Conservation (phyloP, 2,888 invertebrate genomes). For the Achlya flavicornis region DNA sequence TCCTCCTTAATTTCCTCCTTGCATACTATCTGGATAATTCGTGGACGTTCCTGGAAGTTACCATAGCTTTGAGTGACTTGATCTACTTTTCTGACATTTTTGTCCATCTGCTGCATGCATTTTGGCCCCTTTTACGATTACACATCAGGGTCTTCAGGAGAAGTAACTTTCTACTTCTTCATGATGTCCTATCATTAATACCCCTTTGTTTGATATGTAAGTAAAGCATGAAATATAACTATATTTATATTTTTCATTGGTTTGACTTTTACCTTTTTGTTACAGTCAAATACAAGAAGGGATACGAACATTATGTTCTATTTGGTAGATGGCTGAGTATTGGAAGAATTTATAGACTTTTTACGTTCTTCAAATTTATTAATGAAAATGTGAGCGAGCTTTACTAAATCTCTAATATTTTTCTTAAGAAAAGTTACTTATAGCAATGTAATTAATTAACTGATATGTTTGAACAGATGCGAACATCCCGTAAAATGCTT, state of each 20-base stretch:
- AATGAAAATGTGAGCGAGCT: constrained; percentile 57
- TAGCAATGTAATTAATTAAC: too few relatives aligned
- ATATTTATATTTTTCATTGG: not conserved
- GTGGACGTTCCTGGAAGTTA: constrained; percentile 37
- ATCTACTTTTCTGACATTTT: constrained; percentile 56
- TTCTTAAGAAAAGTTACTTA: too few relatives aligned
- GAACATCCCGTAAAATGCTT: constrained; percentile 54
- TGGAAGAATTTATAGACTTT: constrained; percentile 64
- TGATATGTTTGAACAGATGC: constrained; percentile 55
- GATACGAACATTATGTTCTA: constrained; percentile 29
- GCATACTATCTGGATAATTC: constrained; percentile 48
- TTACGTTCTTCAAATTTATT: constrained; percentile 49
- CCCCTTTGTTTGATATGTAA: constrained; percentile 59
- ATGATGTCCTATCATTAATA: constrained; percentile 55
- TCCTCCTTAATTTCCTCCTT: constrained; percentile 52
- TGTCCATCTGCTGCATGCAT: constrained; percentile 55
- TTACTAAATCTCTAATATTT: not conserved
- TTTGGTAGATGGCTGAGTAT: constrained; percentile 62
- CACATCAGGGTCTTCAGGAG: constrained; percentile 61
- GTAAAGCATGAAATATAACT: constrained; percentile 29
- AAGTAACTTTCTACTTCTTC: constrained; percentile 43
- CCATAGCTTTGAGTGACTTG: constrained; percentile 45
- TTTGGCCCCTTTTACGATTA: constrained; percentile 62
- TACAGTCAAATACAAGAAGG: constrained; percentile 42
- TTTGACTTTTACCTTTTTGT: constrained; percentile 15